These are phyloP conservation scores for Alligator mississippiensis DNA, from an alignment of 2,113 vertebrate species.

Conservation along the genomic window DNA sequence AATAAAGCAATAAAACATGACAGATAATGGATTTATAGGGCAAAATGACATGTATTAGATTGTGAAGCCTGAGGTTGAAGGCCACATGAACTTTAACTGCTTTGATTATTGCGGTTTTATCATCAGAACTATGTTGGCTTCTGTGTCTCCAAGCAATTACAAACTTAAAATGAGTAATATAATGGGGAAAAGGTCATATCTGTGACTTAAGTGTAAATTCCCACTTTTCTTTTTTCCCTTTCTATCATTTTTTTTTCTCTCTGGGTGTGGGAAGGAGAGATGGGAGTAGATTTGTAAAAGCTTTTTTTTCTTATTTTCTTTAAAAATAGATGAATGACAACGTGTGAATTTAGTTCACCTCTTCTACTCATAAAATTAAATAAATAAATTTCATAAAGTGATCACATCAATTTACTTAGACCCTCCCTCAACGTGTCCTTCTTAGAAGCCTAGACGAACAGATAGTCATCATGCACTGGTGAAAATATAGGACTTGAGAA, in stretches of 20 bases:
- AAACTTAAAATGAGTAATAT: background rate
- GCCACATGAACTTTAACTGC: accelerated
- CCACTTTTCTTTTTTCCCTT: background rate
- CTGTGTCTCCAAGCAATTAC: background rate
- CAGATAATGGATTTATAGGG: background rate
- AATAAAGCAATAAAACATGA: background rate
- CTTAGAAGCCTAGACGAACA: background rate
- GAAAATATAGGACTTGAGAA: background rate
- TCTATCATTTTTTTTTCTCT: background rate
- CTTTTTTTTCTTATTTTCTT: background rate
- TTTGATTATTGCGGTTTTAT: background rate
- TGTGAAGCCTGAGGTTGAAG: background rate
- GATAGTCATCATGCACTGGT: accelerated
- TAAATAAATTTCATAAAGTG: background rate
- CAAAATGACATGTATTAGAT: background rate
- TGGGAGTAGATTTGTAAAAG: background rate
- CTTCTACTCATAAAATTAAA: background rate
- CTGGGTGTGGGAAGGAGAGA: background rate
- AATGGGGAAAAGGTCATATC: background rate
- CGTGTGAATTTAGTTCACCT: background rate
- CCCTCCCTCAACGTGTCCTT: background rate
- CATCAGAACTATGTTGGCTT: background rate
- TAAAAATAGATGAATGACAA: background rate
- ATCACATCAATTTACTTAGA: background rate
- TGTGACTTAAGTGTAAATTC: background rate